Percentiles rank a stretch among this genome's conserved stretches.
Evolutionary conservation across 2,113 vertebrate species (phyloP).

Genomic region (Verasper variegatus): DNA sequence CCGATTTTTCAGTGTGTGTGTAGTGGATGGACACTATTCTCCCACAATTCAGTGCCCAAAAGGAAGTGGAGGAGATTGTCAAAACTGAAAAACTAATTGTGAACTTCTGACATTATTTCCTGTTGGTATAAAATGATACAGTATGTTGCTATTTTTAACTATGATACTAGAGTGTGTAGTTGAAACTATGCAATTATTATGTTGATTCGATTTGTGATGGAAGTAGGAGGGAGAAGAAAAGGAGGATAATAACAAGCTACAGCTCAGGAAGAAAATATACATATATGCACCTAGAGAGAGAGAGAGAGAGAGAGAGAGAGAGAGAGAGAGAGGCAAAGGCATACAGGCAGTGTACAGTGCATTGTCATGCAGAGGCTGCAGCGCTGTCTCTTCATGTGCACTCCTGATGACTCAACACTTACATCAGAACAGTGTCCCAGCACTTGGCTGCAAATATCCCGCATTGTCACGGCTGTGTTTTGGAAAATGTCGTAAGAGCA

Average conservation of each 20-base stretch:
- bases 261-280: neutral
- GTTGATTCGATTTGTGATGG: no score
- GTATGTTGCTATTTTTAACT: no score
- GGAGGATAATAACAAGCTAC: neutral
- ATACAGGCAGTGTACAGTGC: neutral
- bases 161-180: no score
- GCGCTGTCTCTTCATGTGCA: conserved; percentile 28
- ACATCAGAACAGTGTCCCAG: neutral
- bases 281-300: neutral
- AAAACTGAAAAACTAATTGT: no score
- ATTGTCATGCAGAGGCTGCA: conserved; percentile 45
- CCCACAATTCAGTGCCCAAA: no score
- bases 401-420: conserved; percentile 65
- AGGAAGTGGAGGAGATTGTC: no score
- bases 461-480: neutral
- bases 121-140: no score
- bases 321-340: no score
- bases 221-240: neutral
- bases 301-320: neutral
- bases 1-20: no score
- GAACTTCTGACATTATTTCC: no score
- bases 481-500: neutral
- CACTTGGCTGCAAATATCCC: neutral
- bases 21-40: no score
- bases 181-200: no score